Evolutionary conservation across 2,113 vertebrate species (phyloP), one percentile per base, ranked within the genome.

Genomic region (Callionymus lyra): DNA sequence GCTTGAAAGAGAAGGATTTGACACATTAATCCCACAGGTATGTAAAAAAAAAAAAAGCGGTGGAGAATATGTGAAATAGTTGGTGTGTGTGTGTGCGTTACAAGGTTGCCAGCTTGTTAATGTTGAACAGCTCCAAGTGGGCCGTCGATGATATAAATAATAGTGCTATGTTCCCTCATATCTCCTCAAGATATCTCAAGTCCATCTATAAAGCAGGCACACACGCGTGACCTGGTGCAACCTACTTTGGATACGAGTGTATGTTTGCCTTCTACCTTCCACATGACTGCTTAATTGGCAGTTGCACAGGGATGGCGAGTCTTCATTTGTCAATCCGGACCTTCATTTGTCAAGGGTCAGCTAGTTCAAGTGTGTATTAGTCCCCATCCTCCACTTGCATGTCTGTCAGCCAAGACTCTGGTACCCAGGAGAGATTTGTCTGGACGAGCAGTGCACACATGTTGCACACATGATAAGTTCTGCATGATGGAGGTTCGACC

Each of bases 21-120:
- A 87, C 70, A 67, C 84, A 85, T 85, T 84, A 82, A 88, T 90
- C 78, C 86, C 84, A 76, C 21, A 27, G 21, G 21, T 27, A 27
- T 27, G 21, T 27, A 27, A 27, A 27, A 27, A 27, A 27, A 27
- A 27, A 8, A 6, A 38, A 14, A 13, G 36, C n/a, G n/a, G n/a
- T n/a, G 16, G 13, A 38, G 36, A 38, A 15, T 38, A 13, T 35
- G 36, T 38, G 13, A 14, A 15, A 8, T 14, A 38, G 16, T 15
- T 15, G 10, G 1, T 38, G 2, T 9, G 14, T 39, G 40, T 27
- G 31, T 34, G 31, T 33, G 18, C 31, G 27, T 37, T 34, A 17
- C 41, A 53, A 63, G 4, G 13, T 2, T 59, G 50, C 34, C 57
- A 56, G 67, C 76, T 70, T 74, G 67, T 67, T 78, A 71, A 75